These are phyloP conservation scores for Drosophila cognata DNA, from an alignment of 2,888 invertebrate species.

Conservation along the genomic window DNA sequence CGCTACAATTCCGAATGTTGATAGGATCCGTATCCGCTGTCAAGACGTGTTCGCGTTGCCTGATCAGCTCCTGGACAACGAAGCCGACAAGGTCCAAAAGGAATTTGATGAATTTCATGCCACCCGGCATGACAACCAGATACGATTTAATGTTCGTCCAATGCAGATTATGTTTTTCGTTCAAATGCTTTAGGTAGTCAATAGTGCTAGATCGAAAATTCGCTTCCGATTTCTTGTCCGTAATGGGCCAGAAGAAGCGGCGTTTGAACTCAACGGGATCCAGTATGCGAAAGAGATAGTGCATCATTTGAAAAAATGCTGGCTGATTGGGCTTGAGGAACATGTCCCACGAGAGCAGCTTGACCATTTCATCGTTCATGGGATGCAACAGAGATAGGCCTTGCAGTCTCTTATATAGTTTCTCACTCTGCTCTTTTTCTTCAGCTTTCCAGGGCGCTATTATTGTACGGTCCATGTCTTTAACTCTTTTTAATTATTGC, in stretches of 20 bases:
- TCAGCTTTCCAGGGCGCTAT: constrained; percentile 83
- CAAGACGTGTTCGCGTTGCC: constrained; percentile 76
- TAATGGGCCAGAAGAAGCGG: constrained; percentile 85
- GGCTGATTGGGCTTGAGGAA: constrained; percentile 84
- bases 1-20: constrained; percentile 31
- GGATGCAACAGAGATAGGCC: constrained; percentile 76
- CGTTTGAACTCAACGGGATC: constrained; percentile 83
- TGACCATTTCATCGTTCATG: constrained; percentile 78
- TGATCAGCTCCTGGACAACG: constrained; percentile 79
- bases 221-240: constrained; percentile 83
- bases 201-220: constrained; percentile 83
- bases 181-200: constrained; percentile 82
- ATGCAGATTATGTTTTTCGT: constrained; percentile 82
- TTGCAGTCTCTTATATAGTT: constrained; percentile 74
- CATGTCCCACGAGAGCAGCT: constrained; percentile 81
- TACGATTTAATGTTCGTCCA: constrained; percentile 83
- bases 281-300: constrained; percentile 82
- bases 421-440: constrained; percentile 82
- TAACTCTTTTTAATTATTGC: constrained; percentile 2
- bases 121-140: constrained; percentile 84
- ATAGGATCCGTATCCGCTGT: constrained; percentile 39
- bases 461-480: constrained; percentile 79
- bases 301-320: constrained; percentile 84
- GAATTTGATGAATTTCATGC: constrained; percentile 83
- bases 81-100: constrained; percentile 81